Evolutionary conservation across 2,888 invertebrate species (phyloP).

Genomic region (Neocrepidodera transversa): DNA sequence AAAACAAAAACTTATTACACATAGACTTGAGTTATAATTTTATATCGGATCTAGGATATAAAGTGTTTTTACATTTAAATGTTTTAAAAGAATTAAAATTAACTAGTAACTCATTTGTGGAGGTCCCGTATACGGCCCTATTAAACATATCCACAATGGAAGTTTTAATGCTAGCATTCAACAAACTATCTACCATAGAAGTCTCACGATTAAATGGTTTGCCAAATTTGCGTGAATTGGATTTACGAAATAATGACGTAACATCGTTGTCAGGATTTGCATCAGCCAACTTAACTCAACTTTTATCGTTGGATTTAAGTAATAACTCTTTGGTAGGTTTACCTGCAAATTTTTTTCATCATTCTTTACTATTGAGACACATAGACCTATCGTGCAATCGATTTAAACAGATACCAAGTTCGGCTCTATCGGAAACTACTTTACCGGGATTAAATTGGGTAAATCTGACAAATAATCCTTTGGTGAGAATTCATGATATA

Average conservation of each 20-base stretch:
- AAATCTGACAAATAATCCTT: constrained; percentile 84
- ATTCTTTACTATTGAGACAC: constrained; percentile 73
- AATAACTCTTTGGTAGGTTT: constrained; percentile 77
- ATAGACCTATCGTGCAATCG: constrained; percentile 81
- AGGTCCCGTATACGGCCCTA: constrained; percentile 81
- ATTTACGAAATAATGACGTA: constrained; percentile 77
- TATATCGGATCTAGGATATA: constrained; percentile 71
- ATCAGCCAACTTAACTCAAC: constrained; percentile 75
- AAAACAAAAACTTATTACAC: constrained; percentile 78
- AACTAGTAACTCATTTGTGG: constrained; percentile 74
- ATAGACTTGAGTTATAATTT: constrained; percentile 77
- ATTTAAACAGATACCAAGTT: constrained; percentile 80
- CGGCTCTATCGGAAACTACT: constrained; percentile 76
- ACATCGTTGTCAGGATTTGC: constrained; percentile 79
- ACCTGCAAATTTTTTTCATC: constrained; percentile 82
- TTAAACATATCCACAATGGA: constrained; percentile 79
- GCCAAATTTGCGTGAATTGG: constrained; percentile 75
- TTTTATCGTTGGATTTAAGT: constrained; percentile 78
- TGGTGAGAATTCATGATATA: constrained; percentile 77
- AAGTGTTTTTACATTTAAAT: constrained; percentile 76
- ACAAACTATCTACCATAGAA: constrained; percentile 74
- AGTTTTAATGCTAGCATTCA: constrained; percentile 72
- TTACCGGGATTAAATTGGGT: constrained; percentile 76
- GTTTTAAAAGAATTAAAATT: constrained; percentile 79
- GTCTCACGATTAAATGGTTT: constrained; percentile 79